Evolutionary conservation across 1,140 invertebrate species (phyloP), one percentile per base, ranked within the genome.

Genomic region (Pseudomyrmex sp.): DNA sequence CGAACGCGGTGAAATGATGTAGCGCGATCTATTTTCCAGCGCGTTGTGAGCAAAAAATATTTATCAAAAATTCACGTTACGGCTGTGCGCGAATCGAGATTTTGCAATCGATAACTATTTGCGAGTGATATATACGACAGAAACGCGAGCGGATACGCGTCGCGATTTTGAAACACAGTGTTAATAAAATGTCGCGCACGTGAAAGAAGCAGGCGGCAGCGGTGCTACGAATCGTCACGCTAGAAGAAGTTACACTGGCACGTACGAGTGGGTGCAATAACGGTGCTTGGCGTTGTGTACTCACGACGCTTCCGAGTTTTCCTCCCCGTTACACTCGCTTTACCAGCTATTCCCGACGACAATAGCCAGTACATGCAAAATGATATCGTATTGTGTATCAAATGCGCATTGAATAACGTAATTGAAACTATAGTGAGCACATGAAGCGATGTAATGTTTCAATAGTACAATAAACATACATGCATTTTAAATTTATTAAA

Each of bases 21-120:
- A 8, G 12, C n/a, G 9, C n/a, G 46, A 58, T 50, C 7, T 20
- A 52, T 82, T 79, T 79, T 65, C 23, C 5, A 46, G 35, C 61
- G 48, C n/a, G 15, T 46, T 20, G 46, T 15, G 65, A 63, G 82
- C 69, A 48, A 73, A 73, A 77, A 59, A 23, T 58, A 58, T 18
- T 18, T 35, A 2, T 15, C 23, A n/a, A 18, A 77, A 26, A 73
- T 54, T 52, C 69, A 7, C 18, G 2, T 13, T 0, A 23, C 12
- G 48, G 44, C 23, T n/a, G 44, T 26, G 59, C 35, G 10, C 12
- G 50, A 48, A 75, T 74, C 56, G 50, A 87, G 12, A 12, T 12
- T 12, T 26, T n/a, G 18, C 50, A 50, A 86, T 87, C 68, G 52
- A 86, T 86, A 79, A 26, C 61, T 68, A 84, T 84, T 80, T 63